A percentile compares a stretch with the other conserved stretches of the same genome.
Evolutionary conservation across 2,797 vertebrate genomes (phyloP).

Genomic region (Lutjanus argentimaculatus): DNA sequence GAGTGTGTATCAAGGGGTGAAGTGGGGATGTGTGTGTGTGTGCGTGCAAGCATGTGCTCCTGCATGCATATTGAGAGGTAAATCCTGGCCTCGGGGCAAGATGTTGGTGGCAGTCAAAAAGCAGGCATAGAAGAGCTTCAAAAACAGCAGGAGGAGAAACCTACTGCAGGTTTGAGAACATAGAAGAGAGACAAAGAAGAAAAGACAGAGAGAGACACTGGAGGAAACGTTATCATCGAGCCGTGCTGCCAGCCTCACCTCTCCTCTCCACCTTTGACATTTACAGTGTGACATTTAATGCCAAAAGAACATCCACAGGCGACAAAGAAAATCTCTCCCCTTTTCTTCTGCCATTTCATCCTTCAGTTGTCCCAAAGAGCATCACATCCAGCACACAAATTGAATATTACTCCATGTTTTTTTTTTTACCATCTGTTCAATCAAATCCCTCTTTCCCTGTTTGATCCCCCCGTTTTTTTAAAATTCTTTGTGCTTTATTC

Average conservation of each 20-base stretch:
- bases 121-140: constrained; percentile 54
- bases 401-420: constrained; percentile 72
- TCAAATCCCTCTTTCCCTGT: constrained; percentile 57
- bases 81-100: constrained; percentile 77
- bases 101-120: constrained; percentile 80
- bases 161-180: constrained; percentile 36
- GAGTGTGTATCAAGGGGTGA: constrained; percentile 33
- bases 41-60: constrained; percentile 51
- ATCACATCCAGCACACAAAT: constrained; percentile 64
- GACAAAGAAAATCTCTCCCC: constrained; percentile 53
- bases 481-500: constrained; percentile 37
- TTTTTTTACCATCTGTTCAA: constrained; percentile 51
- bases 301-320: constrained; percentile 64
- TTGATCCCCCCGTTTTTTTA: constrained; percentile 34
- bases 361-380: constrained; percentile 63
- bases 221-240: constrained; percentile 47
- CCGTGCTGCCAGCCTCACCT: constrained; percentile 43
- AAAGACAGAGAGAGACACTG: constrained; percentile 7
- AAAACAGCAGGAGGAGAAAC: constrained; percentile 47
- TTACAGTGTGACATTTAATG: constrained; percentile 77
- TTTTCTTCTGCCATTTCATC: constrained; percentile 51
- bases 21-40: constrained; percentile 17
- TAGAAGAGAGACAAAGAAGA: constrained; percentile 48
- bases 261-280: constrained; percentile 78
- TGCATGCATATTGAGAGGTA: constrained; percentile 65